phyloP scores from a whole-genome alignment of 2,113 vertebrate species.

The Bothrops jararaca region DNA sequence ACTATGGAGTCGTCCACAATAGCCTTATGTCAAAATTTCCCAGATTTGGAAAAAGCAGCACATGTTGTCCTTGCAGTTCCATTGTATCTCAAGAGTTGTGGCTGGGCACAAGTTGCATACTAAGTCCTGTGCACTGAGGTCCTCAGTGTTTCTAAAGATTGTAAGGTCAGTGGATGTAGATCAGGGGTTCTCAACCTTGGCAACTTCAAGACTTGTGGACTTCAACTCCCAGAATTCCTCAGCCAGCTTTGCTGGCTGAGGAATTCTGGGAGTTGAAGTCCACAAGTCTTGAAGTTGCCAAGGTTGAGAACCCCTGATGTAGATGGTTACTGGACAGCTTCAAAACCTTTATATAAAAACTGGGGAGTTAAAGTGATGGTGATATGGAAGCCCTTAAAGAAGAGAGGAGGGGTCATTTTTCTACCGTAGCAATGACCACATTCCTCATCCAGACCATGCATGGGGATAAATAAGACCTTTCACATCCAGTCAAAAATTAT shows the following conservation, averaged over 20 bases:
- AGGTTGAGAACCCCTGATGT: too few relatives aligned
- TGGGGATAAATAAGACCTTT: not conserved
- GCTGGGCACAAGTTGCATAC: not conserved
- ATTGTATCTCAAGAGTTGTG: not conserved
- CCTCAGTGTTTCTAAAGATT: not conserved
- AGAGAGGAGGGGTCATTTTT: not conserved
- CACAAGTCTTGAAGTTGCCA: too few relatives aligned
- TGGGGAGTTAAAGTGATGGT: not conserved
- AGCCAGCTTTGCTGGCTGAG: too few relatives aligned
- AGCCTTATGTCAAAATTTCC: not conserved
- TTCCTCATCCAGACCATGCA: not conserved
- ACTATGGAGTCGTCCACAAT: not conserved
- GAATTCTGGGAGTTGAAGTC: too few relatives aligned
- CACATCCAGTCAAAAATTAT: not conserved
- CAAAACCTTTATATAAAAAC: not conserved
- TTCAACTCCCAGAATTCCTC: too few relatives aligned
- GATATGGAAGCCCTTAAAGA: not conserved
- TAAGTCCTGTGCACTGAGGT: not conserved
- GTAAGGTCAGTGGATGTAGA: not conserved
- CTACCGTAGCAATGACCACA: not conserved
- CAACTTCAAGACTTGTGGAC: too few relatives aligned
- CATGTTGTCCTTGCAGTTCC: not conserved
- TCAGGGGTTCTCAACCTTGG: too few relatives aligned
- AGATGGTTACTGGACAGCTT: not conserved
- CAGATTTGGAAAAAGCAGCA: not conserved